Conservation (phyloP, 2,888 invertebrate genomes). For the Galeruca laticollis region DNA sequence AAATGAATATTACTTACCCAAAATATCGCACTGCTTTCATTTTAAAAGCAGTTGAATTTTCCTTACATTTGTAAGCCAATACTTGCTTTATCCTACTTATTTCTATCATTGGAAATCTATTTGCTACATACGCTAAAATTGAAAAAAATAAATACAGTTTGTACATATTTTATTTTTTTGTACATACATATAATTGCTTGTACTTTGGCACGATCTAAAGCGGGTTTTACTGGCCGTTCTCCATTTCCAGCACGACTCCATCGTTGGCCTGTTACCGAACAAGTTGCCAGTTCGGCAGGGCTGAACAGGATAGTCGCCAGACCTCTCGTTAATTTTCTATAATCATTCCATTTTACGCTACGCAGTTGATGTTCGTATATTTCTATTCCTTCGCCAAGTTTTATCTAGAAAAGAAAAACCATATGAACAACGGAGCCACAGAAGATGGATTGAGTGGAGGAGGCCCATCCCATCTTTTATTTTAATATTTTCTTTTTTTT, state of each 20-base stretch:
- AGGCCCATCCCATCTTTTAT: too few species aligned
- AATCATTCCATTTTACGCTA: slow-evolving; percentile 82
- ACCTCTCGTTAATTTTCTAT: slow-evolving; percentile 79
- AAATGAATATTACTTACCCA: slow-evolving; percentile 56
- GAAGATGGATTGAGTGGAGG: too few species aligned
- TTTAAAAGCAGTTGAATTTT: slow-evolving; percentile 80
- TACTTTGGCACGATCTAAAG: slow-evolving; percentile 78
- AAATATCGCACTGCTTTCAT: slow-evolving; percentile 79
- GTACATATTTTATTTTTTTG: too few species aligned
- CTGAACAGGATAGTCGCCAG: slow-evolving; percentile 81
- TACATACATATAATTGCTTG: slow-evolving; percentile 78
- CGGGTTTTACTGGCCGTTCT: slow-evolving; percentile 81
- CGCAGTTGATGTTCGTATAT: slow-evolving; percentile 78
- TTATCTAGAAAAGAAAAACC: slow-evolving; percentile 74
- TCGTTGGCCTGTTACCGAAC: slow-evolving; percentile 81
- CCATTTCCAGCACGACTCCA: slow-evolving; percentile 81
- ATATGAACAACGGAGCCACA: too few species aligned
- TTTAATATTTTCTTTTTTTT: too few species aligned
- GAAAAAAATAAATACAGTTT: not conserved
- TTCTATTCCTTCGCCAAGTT: slow-evolving; percentile 80
- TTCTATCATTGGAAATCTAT: slow-evolving; percentile 80
- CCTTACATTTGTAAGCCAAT: slow-evolving; percentile 82
- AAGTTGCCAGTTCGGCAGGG: slow-evolving; percentile 79
- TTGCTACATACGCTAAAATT: slow-evolving; percentile 76
- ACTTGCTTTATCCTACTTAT: slow-evolving; percentile 83